Evolutionary conservation across 2,888 invertebrate genomes (phyloP).

Genomic region (Cerastis leucographa): DNA sequence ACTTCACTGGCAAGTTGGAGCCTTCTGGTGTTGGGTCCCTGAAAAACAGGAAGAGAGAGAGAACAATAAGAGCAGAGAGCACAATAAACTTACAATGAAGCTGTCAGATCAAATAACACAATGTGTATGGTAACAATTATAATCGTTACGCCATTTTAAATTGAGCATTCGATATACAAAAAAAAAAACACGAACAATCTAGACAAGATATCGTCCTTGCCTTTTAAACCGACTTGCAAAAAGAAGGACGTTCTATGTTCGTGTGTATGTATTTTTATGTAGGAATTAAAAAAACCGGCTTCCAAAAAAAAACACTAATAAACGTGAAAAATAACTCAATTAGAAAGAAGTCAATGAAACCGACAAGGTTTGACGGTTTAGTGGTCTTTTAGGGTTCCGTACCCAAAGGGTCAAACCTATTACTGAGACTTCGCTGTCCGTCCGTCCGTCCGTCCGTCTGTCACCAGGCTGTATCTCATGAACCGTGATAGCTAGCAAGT

Average conservation of each 20-base stretch:
- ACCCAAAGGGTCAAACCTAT: too few relatives aligned
- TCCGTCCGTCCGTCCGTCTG: too few relatives aligned
- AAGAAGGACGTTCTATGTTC: background rate
- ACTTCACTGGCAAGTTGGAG: slow-evolving; percentile 74
- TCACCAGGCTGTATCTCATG: too few relatives aligned
- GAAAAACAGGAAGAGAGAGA: slow-evolving; percentile 52
- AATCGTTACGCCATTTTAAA: background rate
- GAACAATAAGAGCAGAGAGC: too few relatives aligned
- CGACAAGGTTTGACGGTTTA: background rate
- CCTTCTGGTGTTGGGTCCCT: slow-evolving; percentile 82
- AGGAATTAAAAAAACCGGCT: background rate
- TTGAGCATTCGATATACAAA: background rate
- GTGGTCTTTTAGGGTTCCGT: too few relatives aligned
- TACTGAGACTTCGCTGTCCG: too few relatives aligned
- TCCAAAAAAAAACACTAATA: background rate
- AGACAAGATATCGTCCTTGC: background rate
- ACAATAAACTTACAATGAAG: background rate
- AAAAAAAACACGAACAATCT: background rate
- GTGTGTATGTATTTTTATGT: background rate
- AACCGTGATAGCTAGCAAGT: too few relatives aligned
- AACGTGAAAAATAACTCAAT: background rate
- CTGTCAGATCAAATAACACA: background rate
- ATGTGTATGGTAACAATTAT: background rate
- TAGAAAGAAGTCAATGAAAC: background rate
- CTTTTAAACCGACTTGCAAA: background rate